Conservation (phyloP, 2,113 vertebrate genomes). For the Cromileptes altivelis region DNA sequence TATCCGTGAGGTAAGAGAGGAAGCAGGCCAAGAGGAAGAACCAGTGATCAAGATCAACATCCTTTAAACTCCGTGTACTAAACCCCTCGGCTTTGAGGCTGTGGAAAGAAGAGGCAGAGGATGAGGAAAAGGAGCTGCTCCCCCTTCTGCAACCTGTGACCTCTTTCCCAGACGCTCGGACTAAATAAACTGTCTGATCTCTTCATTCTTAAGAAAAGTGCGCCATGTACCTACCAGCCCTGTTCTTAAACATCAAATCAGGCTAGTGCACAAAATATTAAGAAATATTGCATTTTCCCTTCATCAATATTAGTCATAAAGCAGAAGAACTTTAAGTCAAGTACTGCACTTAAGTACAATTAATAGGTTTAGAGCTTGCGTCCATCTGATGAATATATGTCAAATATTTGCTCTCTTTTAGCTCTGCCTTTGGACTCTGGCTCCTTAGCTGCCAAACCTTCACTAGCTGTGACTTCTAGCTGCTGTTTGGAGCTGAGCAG, state of each 20-base stretch:
- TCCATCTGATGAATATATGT: too few relatives aligned
- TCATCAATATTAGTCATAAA: too few relatives aligned
- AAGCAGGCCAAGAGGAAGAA: constrained; percentile 72
- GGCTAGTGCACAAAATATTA: background rate
- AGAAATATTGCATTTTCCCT: too few relatives aligned
- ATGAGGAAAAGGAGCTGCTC: constrained; percentile 7
- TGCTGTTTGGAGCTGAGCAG: background rate
- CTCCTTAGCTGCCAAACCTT: background rate
- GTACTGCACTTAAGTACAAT: too few relatives aligned
- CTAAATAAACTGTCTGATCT: constrained; percentile 22
- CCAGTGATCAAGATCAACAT: constrained; percentile 65
- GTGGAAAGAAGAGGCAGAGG: constrained; percentile 18
- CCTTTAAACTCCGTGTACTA: constrained; percentile 27
- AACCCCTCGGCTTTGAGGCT: constrained; percentile 15
- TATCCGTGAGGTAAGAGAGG: constrained; percentile 58
- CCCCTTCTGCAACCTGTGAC: constrained; percentile 16
- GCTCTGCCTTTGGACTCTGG: background rate
- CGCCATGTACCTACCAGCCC: background rate
- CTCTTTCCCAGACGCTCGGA: constrained; percentile 18
- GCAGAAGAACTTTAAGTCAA: too few relatives aligned
- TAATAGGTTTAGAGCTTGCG: too few relatives aligned
- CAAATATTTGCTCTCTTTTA: background rate
- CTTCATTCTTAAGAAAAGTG: background rate
- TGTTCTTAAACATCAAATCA: background rate
- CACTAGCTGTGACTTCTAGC: too few relatives aligned